Evolutionary conservation across 2,888 invertebrate genomes (phyloP).

Genomic region (Germaria angustata): DNA sequence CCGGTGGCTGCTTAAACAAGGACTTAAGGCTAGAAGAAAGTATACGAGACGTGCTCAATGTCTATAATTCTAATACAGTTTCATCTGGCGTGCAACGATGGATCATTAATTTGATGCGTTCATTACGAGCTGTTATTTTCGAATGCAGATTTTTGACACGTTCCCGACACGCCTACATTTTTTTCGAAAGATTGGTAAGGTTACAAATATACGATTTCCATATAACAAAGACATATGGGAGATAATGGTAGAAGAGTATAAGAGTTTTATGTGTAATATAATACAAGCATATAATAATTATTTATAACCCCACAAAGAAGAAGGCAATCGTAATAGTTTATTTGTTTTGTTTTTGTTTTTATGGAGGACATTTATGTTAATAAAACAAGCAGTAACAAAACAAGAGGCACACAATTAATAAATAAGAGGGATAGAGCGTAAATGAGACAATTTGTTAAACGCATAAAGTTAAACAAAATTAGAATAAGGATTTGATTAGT

Average conservation of each 20-base stretch:
- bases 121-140: slow-evolving; percentile 92
- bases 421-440: neutral
- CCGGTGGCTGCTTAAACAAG: slow-evolving; percentile 62
- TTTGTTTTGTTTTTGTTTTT: neutral
- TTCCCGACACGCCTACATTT: slow-evolving; percentile 88
- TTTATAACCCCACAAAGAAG: slow-evolving; percentile 67
- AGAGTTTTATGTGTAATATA: slow-evolving; percentile 53
- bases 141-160: slow-evolving; percentile 91
- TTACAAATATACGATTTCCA: slow-evolving; percentile 23
- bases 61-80: slow-evolving; percentile 85
- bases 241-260: slow-evolving; percentile 41
- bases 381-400: slow-evolving; percentile 29
- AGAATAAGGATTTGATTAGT: slow-evolving; percentile 9
- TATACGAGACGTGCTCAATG: slow-evolving; percentile 38
- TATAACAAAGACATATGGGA: slow-evolving; percentile 38
- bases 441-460: neutral
- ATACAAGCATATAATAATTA: slow-evolving; percentile 68
- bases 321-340: slow-evolving; percentile 59
- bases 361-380: neutral
- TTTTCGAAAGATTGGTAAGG: slow-evolving; percentile 1
- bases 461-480: neutral
- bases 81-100: slow-evolving; percentile 93
- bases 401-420: neutral
- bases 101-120: slow-evolving; percentile 92
- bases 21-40: slow-evolving; percentile 46